Percentiles rank a stretch among this genome's conserved stretches.
Conservation (phyloP, 2,888 invertebrate species). For the Smittia sp. region DNA sequence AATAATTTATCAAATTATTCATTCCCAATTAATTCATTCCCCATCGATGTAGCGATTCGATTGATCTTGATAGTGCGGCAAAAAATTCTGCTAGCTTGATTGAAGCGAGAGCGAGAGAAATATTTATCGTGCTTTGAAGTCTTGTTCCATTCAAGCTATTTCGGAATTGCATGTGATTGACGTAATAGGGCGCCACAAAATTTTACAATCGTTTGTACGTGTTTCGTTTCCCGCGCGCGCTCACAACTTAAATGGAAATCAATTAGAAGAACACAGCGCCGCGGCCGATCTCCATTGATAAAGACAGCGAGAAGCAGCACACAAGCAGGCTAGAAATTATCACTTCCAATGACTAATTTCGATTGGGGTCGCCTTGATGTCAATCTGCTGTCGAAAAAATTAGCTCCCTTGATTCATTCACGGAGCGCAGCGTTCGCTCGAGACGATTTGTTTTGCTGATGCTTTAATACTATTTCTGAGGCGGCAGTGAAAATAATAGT, state of each 20-base stretch:
- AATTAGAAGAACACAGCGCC: constrained; percentile 14
- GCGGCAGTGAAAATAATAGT: neutral
- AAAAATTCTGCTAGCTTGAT: too few species aligned
- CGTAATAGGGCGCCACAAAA: constrained; percentile 38
- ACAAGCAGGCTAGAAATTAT: neutral
- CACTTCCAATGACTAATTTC: constrained; percentile 11
- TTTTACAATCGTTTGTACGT: neutral
- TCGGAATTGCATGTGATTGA: constrained; percentile 21
- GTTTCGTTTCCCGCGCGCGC: neutral
- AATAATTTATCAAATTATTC: neutral
- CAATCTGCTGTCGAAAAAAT: constrained; percentile 4
- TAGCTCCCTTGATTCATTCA: constrained; percentile 9
- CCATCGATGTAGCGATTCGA: neutral
- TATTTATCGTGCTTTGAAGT: neutral
- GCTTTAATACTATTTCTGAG: neutral
- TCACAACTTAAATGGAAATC: constrained; percentile 5
- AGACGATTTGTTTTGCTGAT: neutral
- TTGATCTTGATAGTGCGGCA: constrained; percentile 1
- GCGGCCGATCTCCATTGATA: constrained; percentile 19
- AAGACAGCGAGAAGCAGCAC: neutral
- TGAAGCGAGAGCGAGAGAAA: too few species aligned
- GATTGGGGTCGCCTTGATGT: constrained; percentile 11
- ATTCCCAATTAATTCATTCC: neutral
- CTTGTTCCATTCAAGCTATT: neutral
- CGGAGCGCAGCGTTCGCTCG: neutral